These are phyloP conservation scores for Spilogale gracilis DNA, from an alignment of 2,113 vertebrate genomes.

Conservation along the genomic window DNA sequence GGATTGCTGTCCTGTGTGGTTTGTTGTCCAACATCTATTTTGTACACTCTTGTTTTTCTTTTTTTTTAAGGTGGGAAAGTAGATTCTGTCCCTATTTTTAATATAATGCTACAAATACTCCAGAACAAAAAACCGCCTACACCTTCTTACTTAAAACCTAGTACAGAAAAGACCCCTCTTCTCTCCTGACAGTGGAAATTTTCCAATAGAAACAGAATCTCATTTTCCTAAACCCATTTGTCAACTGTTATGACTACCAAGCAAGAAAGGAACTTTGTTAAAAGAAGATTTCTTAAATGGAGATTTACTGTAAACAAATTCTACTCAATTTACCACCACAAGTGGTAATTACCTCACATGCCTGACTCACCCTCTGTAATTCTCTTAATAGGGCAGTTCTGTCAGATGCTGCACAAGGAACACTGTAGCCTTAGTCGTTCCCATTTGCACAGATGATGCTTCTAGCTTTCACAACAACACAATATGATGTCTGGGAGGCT, in stretches of 20 bases:
- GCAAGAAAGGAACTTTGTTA: background rate
- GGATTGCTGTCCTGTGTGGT: background rate
- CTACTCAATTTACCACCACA: background rate
- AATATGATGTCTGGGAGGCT: background rate
- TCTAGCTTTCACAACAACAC: conserved; percentile 10
- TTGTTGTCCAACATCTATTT: background rate
- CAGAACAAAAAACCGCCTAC: background rate
- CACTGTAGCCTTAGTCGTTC: background rate
- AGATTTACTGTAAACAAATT: conserved; percentile 10
- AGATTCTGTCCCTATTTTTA: background rate
- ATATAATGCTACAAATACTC: conserved; percentile 33
- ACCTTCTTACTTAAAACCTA: background rate
- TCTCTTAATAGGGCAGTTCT: background rate
- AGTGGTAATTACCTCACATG: background rate
- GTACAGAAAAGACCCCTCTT: background rate
- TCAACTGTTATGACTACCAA: conserved; percentile 23
- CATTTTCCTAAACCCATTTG: background rate
- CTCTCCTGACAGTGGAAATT: background rate
- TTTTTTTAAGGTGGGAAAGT: background rate
- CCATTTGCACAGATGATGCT: conserved; percentile 5
- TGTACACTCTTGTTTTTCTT: background rate
- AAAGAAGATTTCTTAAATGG: background rate
- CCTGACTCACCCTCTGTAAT: background rate
- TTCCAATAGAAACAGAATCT: conserved; percentile 42
- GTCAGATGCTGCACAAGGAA: conserved; percentile 25